Evolutionary conservation across 2,113 vertebrate species (phyloP).

Genomic region (Recurvirostra avosetta): DNA sequence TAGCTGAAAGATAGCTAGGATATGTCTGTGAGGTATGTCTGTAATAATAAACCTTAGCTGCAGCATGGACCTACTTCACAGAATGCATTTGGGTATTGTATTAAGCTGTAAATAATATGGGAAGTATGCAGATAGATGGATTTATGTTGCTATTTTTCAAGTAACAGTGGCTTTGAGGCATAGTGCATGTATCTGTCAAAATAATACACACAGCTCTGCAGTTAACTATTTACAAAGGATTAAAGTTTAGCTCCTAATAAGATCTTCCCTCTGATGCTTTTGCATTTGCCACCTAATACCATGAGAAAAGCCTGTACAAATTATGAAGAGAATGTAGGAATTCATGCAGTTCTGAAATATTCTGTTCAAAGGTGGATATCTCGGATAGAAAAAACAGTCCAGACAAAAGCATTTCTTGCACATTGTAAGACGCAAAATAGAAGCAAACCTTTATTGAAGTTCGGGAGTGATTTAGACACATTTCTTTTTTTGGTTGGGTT

Average conservation of each 20-base stretch:
- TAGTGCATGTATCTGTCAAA: conserved; percentile 15
- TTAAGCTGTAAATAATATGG: conserved; percentile 31
- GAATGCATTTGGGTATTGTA: conserved; percentile 1
- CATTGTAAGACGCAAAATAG: neutral
- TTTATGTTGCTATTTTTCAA: conserved; percentile 33
- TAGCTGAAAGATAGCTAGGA: neutral
- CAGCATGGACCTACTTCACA: neutral
- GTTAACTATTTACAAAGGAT: conserved; percentile 55
- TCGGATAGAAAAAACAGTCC: neutral
- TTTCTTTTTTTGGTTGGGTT: neutral
- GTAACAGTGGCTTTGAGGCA: conserved; percentile 7
- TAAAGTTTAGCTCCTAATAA: conserved; percentile 51
- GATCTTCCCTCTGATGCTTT: conserved; percentile 30
- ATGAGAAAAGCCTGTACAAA: conserved; percentile 6
- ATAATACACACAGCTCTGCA: neutral
- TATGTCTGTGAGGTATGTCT: neutral
- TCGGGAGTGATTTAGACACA: neutral
- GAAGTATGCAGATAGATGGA: conserved; percentile 9
- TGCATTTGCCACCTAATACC: conserved; percentile 5
- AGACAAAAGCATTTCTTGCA: conserved; percentile 3
- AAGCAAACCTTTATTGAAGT: neutral
- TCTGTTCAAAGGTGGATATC: neutral
- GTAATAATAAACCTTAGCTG: neutral
- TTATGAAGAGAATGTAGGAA: neutral
- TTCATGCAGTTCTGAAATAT: conserved; percentile 10